Evolutionary conservation across 1,140 invertebrate species (phyloP).

Genomic region (Trachymyrmex septentrionalis): DNA sequence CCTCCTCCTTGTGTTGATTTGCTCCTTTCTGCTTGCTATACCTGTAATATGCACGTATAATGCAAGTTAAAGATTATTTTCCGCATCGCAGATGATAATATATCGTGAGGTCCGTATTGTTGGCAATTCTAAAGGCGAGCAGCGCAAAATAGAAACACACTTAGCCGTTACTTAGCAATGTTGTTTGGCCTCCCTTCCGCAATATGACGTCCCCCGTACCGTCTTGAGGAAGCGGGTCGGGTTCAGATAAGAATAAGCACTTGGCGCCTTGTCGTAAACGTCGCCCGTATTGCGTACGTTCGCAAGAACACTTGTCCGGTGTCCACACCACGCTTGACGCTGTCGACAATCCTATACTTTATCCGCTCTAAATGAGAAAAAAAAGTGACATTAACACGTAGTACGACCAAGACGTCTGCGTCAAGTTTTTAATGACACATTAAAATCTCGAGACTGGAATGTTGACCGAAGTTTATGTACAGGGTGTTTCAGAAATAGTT

Average conservation of each 20-base stretch:
- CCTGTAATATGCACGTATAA: background rate
- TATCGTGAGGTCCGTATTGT: background rate
- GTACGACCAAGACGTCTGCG: conserved; percentile 54
- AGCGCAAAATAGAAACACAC: conserved; percentile 50
- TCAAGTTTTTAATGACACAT: background rate
- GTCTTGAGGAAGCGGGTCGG: conserved; percentile 55
- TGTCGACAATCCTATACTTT: conserved; percentile 36
- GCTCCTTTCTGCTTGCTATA: background rate
- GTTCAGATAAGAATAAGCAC: conserved; percentile 65
- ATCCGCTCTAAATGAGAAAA: conserved; percentile 45
- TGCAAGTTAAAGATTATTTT: conserved; percentile 27
- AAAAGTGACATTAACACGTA: conserved; percentile 35
- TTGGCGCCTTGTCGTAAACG: conserved; percentile 63
- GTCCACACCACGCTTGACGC: conserved; percentile 53
- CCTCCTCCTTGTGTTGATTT: background rate
- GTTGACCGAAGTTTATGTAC: background rate
- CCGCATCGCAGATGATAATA: background rate
- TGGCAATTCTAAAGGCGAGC: conserved; percentile 45
- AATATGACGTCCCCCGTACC: conserved; percentile 49
- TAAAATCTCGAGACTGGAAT: conserved; percentile 8
- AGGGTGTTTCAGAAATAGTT: too few species aligned
- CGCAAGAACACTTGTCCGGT: conserved; percentile 54
- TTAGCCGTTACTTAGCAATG: conserved; percentile 52
- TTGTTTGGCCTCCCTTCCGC: conserved; percentile 59
- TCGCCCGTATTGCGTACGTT: conserved; percentile 41